These are phyloP conservation scores for Oxyruncus cristatus DNA, from an alignment of 2,113 vertebrate species.

Conservation along the genomic window DNA sequence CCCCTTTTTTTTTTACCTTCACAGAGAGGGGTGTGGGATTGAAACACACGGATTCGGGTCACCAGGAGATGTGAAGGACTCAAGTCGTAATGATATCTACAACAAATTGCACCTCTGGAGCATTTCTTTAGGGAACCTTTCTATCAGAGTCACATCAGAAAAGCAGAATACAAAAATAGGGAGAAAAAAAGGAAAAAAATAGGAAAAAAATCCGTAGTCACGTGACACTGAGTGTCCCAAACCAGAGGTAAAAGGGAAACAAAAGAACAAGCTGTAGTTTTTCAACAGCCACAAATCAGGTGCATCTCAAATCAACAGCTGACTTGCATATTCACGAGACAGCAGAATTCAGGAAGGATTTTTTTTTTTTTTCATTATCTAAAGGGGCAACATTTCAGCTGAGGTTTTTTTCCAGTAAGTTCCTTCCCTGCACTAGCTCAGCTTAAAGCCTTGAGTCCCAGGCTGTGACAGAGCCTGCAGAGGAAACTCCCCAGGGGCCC, in stretches of 20 bases:
- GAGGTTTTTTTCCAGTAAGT: fast-evolving
- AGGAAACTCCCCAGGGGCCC: background rate
- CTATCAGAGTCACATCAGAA: background rate
- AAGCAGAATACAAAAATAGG: background rate
- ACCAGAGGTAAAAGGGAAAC: background rate
- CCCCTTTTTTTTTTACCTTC: background rate
- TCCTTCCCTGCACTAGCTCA: background rate
- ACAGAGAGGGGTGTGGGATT: background rate
- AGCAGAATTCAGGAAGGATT: constrained; percentile 32
- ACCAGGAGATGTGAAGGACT: background rate
- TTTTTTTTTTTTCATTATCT: background rate
- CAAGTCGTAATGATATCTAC: background rate
- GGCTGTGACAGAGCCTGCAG: background rate
- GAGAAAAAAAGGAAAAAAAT: too few species aligned
- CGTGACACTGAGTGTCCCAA: constrained; percentile 3
- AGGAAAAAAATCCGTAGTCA: background rate
- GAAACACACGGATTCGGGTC: background rate
- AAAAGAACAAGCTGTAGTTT: background rate
- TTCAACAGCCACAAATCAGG: background rate
- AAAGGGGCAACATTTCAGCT: background rate
- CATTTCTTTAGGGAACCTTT: background rate
- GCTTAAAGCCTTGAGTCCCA: background rate
- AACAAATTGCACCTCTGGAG: background rate
- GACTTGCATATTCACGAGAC: background rate
- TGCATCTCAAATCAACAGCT: fast-evolving